Percentiles rank a stretch among this genome's conserved stretches.
Conservation (phyloP, 2,113 vertebrate species). For the Garra rufa region DNA sequence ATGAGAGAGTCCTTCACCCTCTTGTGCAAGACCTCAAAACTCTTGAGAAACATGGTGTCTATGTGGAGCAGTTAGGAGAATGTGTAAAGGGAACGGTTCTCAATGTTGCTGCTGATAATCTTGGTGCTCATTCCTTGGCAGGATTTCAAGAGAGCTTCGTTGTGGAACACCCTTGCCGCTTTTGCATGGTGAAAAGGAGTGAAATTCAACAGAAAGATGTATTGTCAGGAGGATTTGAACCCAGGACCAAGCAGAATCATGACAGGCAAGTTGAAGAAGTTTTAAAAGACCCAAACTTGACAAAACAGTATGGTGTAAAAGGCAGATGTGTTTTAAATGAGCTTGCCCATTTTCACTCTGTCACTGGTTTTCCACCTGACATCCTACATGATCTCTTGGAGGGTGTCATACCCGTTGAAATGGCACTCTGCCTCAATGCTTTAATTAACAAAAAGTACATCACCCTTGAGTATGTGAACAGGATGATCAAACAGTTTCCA, state of each 20-base stretch:
- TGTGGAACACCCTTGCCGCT: neutral
- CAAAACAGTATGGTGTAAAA: neutral
- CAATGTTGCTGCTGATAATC: neutral
- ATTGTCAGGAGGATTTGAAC: neutral
- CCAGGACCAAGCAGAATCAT: neutral
- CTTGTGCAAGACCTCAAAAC: neutral
- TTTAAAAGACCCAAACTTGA: neutral
- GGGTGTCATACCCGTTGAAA: slow-evolving; percentile 14
- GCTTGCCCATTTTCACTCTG: neutral
- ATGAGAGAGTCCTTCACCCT: neutral
- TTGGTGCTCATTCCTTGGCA: neutral
- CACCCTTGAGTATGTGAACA: neutral
- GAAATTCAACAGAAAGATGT: neutral
- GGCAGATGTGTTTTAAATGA: neutral
- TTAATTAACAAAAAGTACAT: neutral
- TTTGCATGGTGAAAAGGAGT: neutral
- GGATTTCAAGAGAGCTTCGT: neutral
- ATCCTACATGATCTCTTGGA: neutral
- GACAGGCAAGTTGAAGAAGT: neutral
- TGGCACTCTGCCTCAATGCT: slow-evolving; percentile 1
- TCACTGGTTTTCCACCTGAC: neutral
- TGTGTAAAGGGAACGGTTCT: neutral
- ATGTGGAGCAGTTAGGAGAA: neutral
- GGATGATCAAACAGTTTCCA: neutral
- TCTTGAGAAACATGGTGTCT: neutral